Evolutionary conservation across 2,888 invertebrate species (phyloP).

Genomic region (Tenthredo amoena): DNA sequence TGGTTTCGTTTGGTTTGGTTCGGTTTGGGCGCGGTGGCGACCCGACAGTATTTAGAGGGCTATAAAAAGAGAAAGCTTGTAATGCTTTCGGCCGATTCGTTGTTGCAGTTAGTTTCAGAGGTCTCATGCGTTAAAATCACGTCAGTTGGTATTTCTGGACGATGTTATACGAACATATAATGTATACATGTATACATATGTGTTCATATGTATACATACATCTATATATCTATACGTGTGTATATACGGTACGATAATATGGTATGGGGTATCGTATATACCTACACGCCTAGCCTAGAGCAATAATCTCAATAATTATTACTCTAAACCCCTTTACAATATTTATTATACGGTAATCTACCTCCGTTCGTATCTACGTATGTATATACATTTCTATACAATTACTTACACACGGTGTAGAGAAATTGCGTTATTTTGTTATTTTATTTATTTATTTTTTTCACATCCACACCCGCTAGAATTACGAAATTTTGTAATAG

Average conservation of each 20-base stretch:
- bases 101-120: slow-evolving; percentile 41
- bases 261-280: background rate
- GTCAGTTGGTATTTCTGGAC: slow-evolving; percentile 41
- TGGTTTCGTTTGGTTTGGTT: slow-evolving; percentile 49
- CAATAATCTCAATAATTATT: slow-evolving; percentile 49
- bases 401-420: background rate
- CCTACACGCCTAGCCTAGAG: slow-evolving; percentile 19
- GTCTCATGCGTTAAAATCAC: slow-evolving; percentile 28
- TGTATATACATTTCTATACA: background rate
- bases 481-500: no score
- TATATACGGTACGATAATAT: background rate
- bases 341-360: slow-evolving; percentile 42
- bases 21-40: slow-evolving; percentile 62
- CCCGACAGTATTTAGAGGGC: slow-evolving; percentile 66
- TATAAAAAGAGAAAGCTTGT: slow-evolving; percentile 73
- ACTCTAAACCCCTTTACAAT: slow-evolving; percentile 37
- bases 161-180: background rate
- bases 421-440: background rate
- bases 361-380: background rate
- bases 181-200: background rate
- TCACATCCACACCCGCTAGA: no score
- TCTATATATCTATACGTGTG: background rate
- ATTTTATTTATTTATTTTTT: background rate
- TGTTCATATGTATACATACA: no score
- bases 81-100: slow-evolving; percentile 48